Base-by-base conservation (phyloP, 1,140 invertebrate species). In the Drosophila obscura region DNA sequence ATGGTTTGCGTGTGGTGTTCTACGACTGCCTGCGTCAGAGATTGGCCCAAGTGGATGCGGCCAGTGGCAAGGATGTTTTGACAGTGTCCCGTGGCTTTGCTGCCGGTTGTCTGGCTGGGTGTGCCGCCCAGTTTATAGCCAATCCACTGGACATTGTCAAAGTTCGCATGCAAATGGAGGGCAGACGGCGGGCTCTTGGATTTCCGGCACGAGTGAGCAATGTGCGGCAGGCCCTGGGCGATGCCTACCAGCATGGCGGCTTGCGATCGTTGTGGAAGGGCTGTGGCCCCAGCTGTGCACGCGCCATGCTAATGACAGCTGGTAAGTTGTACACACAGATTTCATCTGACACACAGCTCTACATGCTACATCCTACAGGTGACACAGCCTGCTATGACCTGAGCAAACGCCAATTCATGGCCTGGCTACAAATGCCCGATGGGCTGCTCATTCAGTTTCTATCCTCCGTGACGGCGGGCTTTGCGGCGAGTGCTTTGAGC, bases 131-230 rank as follows among this genome's bases (percentile, higher is more conserved):
- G 4, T 16, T 75, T 16, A 8, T 72, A 0, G 31, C 66, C 11
- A 57, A 56, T 8, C 76, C 76, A 13, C 60, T 62, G 0, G 76
- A 78, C 45, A 26, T 71, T 1, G 57, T 78, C 16, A 72, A 72
- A n/a, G 48, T 78, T 1, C 76, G 75, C 62, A 71, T 72, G 72
- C 76, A 78, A 48, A 72, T 76, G 73, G 76, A 76, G 53, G 53
- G 72, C 9, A 76, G 53, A 24, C 62, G 62, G 15, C 67, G 67
- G 8, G 9, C 65, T 0, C 6, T 75, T 13, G 76, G 76, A 0
- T 2, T 66, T 59, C 57, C 73, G 3, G 26, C 65, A 2, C 28
- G 76, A 3, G 61, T 71, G 1, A 46, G 43, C 19, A 76, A 76
- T 22, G n/a, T 75, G 0, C 26, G 26, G 8, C 76, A 78, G 31